These are phyloP conservation scores for Prorops nasuta DNA, from an alignment of 1,140 invertebrate genomes.

Conservation along the genomic window DNA sequence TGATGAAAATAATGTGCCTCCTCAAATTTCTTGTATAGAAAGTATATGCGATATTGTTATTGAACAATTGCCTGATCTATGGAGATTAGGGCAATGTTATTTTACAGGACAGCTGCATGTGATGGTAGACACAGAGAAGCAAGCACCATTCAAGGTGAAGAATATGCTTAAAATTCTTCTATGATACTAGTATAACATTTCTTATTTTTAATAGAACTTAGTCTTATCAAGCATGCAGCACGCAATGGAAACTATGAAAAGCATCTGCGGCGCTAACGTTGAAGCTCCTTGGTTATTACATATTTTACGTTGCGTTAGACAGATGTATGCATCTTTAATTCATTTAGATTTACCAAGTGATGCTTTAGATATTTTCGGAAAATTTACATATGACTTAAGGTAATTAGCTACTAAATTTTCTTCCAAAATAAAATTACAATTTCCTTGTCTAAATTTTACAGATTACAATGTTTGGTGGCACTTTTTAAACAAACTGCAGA, in stretches of 20 bases:
- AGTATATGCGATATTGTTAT: slow-evolving; percentile 70
- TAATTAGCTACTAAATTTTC: slow-evolving; percentile 23
- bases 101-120: slow-evolving; percentile 80
- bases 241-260: slow-evolving; percentile 46
- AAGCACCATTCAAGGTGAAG: slow-evolving; percentile 69
- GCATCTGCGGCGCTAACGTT: slow-evolving; percentile 54
- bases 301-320: slow-evolving; percentile 71
- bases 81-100: slow-evolving; percentile 87
- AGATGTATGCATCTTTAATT: slow-evolving; percentile 68
- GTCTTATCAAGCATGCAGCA: slow-evolving; percentile 48
- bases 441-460: slow-evolving; percentile 29
- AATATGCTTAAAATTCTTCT: slow-evolving; percentile 1
- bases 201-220: slow-evolving; percentile 38
- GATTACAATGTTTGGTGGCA: slow-evolving; percentile 82
- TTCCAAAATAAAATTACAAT: slow-evolving; percentile 8
- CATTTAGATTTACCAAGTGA: slow-evolving; percentile 78
- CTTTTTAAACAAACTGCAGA: slow-evolving; percentile 82
- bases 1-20: slow-evolving; percentile 50
- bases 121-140: slow-evolving; percentile 68
- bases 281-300: slow-evolving; percentile 75
- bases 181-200: background rate
- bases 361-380: slow-evolving; percentile 78
- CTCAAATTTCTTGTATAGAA: slow-evolving; percentile 70
- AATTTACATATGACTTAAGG: slow-evolving; percentile 82
- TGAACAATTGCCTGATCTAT: slow-evolving; percentile 77